These are phyloP conservation scores for Acutogordius australiensis DNA, from an alignment of 2,888 invertebrate genomes.

Conservation along the genomic window DNA sequence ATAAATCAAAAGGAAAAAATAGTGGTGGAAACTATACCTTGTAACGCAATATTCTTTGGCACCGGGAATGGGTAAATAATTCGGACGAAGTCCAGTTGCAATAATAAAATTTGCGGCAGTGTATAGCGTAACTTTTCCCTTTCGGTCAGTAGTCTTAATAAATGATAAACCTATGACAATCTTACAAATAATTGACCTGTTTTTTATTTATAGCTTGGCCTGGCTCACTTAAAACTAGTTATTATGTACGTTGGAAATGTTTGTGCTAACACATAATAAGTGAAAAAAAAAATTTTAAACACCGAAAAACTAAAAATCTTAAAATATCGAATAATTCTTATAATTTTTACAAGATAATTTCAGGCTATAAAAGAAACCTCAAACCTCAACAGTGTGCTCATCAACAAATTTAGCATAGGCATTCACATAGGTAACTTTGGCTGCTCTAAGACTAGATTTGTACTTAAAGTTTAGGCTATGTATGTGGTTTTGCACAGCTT, in stretches of 20 bases:
- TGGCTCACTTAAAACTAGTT: too few relatives aligned
- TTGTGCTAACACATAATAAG: too few relatives aligned
- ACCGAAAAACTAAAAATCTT: too few relatives aligned
- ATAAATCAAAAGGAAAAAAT: too few relatives aligned
- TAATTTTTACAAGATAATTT: too few relatives aligned
- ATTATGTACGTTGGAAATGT: too few relatives aligned
- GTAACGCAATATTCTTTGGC: slow-evolving; percentile 27
- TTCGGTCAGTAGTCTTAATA: slow-evolving; percentile 21
- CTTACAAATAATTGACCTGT: too few relatives aligned
- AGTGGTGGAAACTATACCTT: slow-evolving; percentile 13
- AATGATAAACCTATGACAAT: too few relatives aligned
- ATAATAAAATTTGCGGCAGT: slow-evolving; percentile 27
- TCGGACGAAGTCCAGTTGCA: slow-evolving; percentile 29
- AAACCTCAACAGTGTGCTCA: slow-evolving; percentile 25
- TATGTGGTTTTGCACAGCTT: slow-evolving; percentile 30
- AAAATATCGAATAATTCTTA: too few relatives aligned
- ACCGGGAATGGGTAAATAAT: slow-evolving; percentile 27
- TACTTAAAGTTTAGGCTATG: slow-evolving; percentile 30
- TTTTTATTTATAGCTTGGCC: too few relatives aligned
- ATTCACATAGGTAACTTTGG: slow-evolving; percentile 27
- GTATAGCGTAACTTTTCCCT: slow-evolving; percentile 22
- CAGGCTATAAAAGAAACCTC: too few relatives aligned
- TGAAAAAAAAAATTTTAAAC: too few relatives aligned
- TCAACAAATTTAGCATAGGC: slow-evolving; percentile 28
- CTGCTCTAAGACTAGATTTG: slow-evolving; percentile 26